Evolutionary conservation across 1,140 invertebrate genomes (phyloP).

Genomic region (Drosophila carrolli): DNA sequence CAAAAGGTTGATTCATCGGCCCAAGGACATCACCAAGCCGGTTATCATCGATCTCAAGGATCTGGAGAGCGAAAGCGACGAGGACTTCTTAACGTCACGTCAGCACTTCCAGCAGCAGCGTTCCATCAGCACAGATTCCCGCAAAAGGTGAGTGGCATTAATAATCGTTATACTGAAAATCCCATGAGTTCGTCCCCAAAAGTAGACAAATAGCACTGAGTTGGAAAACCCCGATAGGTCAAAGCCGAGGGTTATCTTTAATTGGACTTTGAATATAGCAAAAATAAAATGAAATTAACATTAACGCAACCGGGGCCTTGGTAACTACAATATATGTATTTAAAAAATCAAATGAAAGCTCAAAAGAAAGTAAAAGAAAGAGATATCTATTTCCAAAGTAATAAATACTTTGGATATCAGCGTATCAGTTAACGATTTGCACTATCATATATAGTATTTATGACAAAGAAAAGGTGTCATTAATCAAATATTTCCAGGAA

Average conservation of each 20-base stretch:
- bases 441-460: neutral
- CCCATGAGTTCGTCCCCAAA: neutral
- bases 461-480: neutral
- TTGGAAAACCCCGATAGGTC: neutral
- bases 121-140: conserved; percentile 82
- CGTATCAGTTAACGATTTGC: neutral
- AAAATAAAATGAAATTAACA: conserved; percentile 2
- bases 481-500: conserved; percentile 12
- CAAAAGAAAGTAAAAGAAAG: neutral
- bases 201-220: neutral
- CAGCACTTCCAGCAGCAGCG: conserved; percentile 81
- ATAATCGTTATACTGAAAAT: neutral
- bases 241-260: conserved; percentile 8
- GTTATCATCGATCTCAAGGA: conserved; percentile 84
- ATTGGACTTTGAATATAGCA: neutral
- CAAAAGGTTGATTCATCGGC: conserved; percentile 76
- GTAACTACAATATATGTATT: neutral
- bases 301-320: neutral
- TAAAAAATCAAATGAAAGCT: neutral
- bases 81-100: conserved; percentile 71
- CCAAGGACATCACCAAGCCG: conserved; percentile 84
- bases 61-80: conserved; percentile 82
- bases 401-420: neutral
- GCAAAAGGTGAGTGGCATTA: conserved; percentile 72
- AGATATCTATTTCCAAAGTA: neutral